Conservation (phyloP, 2,113 vertebrate species). For the Muntiacus muntjak region DNA sequence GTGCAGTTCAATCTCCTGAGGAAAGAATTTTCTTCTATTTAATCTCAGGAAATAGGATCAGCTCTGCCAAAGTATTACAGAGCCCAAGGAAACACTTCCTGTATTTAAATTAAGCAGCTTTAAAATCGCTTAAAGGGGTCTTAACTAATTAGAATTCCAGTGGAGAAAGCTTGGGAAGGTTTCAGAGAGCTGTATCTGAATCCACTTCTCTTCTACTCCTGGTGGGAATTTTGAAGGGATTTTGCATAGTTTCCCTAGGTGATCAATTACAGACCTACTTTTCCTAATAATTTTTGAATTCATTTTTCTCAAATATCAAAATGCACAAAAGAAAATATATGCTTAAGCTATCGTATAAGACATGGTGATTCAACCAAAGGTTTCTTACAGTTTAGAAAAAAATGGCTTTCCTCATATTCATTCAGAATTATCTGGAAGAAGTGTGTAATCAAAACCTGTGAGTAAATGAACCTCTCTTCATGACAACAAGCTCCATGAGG, state of each 20-base stretch:
- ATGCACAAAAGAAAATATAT: constrained; percentile 33
- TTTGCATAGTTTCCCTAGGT: constrained; percentile 45
- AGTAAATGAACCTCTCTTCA: neutral
- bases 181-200: neutral
- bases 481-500: neutral
- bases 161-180: constrained; percentile 35
- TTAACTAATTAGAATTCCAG: constrained; percentile 60
- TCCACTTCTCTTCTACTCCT: constrained; percentile 34
- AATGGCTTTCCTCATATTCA: neutral
- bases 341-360: neutral
- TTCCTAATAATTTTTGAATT: constrained; percentile 57
- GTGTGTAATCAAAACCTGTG: neutral
- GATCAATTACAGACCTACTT: constrained; percentile 52
- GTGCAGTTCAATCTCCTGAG: constrained; percentile 50
- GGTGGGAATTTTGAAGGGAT: constrained; percentile 56
- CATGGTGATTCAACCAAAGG: neutral
- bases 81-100: constrained; percentile 65
- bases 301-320: constrained; percentile 55
- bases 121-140: constrained; percentile 42
- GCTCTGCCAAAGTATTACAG: constrained; percentile 42
- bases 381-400: neutral
- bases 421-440: neutral
- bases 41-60: constrained; percentile 66
- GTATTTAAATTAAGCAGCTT: constrained; percentile 64
- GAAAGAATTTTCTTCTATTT: constrained; percentile 64